phyloP scores from a whole-genome alignment of 2,888 invertebrate species.

The Melieria picta region DNA sequence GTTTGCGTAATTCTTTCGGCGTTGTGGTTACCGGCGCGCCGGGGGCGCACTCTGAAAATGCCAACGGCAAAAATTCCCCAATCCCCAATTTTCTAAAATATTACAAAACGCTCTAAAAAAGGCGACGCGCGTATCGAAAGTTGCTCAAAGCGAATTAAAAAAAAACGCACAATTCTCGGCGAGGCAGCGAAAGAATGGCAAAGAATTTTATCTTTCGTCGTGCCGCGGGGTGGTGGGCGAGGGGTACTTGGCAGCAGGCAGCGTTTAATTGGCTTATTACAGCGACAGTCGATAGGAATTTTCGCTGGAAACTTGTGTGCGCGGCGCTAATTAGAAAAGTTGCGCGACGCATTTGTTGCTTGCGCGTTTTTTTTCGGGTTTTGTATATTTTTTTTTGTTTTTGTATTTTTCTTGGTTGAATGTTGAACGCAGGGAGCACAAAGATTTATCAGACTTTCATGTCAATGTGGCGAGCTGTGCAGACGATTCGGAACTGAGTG shows the following conservation, averaged over 20 bases:
- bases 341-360: not conserved
- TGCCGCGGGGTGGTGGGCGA: not conserved
- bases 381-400: too few species aligned
- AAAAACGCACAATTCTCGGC: not conserved
- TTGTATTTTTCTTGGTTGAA: too few species aligned
- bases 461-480: too few species aligned
- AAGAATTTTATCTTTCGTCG: not conserved
- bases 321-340: slow-evolving; percentile 28
- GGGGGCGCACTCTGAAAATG: slow-evolving; percentile 8
- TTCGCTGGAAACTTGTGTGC: slow-evolving; percentile 8
- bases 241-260: not conserved
- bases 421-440: too few species aligned
- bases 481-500: too few species aligned
- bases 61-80: slow-evolving; percentile 19
- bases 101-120: too few species aligned
- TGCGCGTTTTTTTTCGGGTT: not conserved
- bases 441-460: too few species aligned
- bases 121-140: not conserved
- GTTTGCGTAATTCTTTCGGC: slow-evolving; percentile 5
- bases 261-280: slow-evolving; percentile 28
- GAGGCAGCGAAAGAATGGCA: not conserved
- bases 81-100: not conserved
- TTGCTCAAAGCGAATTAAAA: not conserved
- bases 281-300: slow-evolving; percentile 28
- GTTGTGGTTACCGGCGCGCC: not conserved